Percentiles rank a stretch among this genome's conserved stretches.
Evolutionary conservation across 2,113 vertebrate genomes (phyloP).

Genomic region (Misgurnus mizolepis): DNA sequence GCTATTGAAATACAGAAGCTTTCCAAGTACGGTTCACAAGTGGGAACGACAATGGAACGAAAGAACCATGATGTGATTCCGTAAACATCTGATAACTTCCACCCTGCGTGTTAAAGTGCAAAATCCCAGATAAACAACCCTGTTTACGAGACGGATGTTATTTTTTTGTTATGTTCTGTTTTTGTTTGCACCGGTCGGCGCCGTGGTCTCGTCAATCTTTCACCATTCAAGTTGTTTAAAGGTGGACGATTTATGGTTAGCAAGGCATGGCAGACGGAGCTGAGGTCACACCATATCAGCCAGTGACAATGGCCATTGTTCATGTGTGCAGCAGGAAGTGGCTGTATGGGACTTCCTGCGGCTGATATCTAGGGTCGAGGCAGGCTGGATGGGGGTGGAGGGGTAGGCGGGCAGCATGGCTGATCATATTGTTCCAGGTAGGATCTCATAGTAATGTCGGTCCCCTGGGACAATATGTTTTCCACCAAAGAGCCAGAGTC

Average conservation of each 20-base stretch:
- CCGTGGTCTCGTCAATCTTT: slow-evolving; percentile 70
- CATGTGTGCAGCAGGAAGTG: slow-evolving; percentile 73
- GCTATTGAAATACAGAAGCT: slow-evolving; percentile 33
- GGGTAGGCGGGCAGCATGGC: slow-evolving; percentile 15
- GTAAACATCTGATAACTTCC: slow-evolving; percentile 38
- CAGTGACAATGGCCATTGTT: slow-evolving; percentile 83
- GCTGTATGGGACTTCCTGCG: slow-evolving; percentile 76
- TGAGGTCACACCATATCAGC: slow-evolving; percentile 77
- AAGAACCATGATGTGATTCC: slow-evolving; percentile 14
- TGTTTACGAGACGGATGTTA: slow-evolving; percentile 15
- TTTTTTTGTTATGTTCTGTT: slow-evolving; percentile 49
- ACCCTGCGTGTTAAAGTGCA: slow-evolving; percentile 41
- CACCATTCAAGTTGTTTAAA: slow-evolving; percentile 68
- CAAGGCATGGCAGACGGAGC: slow-evolving; percentile 70
- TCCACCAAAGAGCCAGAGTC: slow-evolving; percentile 53
- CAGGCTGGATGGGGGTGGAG: slow-evolving; percentile 50
- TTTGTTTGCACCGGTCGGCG: slow-evolving; percentile 55
- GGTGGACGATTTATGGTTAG: slow-evolving; percentile 72
- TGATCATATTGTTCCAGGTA: slow-evolving; percentile 72
- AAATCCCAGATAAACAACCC: slow-evolving; percentile 10
- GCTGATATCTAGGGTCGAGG: slow-evolving; percentile 69
- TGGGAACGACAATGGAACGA: slow-evolving; percentile 23
- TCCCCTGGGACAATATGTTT: slow-evolving; percentile 59
- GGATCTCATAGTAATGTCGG: slow-evolving; percentile 40
- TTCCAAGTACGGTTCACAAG: too few relatives aligned